phyloP scores from a whole-genome alignment of 2,797 vertebrate genomes.

The Acridotheres tristis region DNA sequence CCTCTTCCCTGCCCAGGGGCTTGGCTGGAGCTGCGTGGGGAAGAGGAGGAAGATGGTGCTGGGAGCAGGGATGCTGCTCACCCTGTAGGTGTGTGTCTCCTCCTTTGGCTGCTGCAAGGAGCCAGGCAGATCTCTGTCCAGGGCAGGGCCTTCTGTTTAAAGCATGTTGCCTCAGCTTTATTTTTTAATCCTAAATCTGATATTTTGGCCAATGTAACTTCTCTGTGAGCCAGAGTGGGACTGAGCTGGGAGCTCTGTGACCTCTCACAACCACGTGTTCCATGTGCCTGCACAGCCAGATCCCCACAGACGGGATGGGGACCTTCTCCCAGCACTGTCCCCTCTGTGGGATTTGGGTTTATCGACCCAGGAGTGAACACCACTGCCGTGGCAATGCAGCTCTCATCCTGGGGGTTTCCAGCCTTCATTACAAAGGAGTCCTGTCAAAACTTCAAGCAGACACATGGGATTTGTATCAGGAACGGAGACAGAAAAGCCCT shows the following conservation, averaged over 20 bases:
- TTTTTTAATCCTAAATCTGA: not conserved
- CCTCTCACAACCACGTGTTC: not conserved
- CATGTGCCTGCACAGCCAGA: not conserved
- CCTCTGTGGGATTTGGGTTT: not conserved
- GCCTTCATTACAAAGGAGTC: not conserved
- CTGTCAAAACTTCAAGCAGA: not conserved
- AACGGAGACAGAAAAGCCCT: not conserved
- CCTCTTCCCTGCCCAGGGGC: not conserved
- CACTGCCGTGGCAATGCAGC: not conserved
- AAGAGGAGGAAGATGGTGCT: not conserved
- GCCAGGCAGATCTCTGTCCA: not conserved
- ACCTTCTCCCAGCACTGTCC: not conserved
- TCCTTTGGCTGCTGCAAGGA: not conserved
- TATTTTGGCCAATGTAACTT: not conserved
- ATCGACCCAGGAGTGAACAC: fast-evolving
- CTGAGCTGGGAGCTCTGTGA: not conserved
- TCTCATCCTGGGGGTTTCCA: not conserved
- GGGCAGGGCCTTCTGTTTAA: not conserved
- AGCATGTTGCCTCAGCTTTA: not conserved
- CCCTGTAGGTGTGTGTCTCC: not conserved
- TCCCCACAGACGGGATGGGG: not conserved
- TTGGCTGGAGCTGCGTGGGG: not conserved
- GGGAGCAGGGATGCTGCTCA: not conserved
- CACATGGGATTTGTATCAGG: not conserved
- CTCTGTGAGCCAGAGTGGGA: not conserved